Percentiles rank a stretch among this genome's conserved stretches.
Conservation (phyloP, 2,797 vertebrate genomes). For the Ataeniobius toweri region DNA sequence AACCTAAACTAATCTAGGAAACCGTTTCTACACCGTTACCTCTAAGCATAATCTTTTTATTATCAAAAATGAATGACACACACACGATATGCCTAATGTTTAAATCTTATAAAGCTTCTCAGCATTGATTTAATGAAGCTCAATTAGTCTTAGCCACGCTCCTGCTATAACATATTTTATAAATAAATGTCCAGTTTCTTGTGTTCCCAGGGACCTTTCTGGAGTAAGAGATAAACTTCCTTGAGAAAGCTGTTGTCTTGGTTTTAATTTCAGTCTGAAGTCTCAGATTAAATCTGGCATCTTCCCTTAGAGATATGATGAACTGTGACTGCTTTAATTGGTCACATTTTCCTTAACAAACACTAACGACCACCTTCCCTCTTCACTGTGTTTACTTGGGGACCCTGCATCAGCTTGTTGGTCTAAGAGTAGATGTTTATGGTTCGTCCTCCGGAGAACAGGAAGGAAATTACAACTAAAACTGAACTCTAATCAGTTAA, state of each 20-base stretch:
- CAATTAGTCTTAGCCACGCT: too few relatives aligned
- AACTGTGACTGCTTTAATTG: background rate
- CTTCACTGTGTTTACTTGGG: background rate
- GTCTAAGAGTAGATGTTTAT: background rate
- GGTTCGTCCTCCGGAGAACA: background rate
- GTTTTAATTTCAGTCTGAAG: too few relatives aligned
- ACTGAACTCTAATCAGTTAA: too few relatives aligned
- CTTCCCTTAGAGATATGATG: background rate
- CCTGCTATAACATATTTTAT: background rate
- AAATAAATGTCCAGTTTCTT: background rate
- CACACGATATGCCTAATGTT: background rate
- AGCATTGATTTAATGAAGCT: background rate
- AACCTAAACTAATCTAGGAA: background rate
- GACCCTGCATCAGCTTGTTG: background rate
- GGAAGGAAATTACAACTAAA: background rate
- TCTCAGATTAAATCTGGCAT: background rate
- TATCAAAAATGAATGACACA: background rate
- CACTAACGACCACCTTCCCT: background rate
- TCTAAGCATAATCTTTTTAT: background rate
- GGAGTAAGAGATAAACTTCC: too few relatives aligned
- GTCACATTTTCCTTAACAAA: background rate
- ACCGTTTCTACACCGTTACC: background rate
- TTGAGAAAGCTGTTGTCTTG: background rate
- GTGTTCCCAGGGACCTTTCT: background rate
- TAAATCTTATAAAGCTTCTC: background rate